phyloP scores from a whole-genome alignment of 2,113 vertebrate species.

The Drymodes brunneopygia region DNA sequence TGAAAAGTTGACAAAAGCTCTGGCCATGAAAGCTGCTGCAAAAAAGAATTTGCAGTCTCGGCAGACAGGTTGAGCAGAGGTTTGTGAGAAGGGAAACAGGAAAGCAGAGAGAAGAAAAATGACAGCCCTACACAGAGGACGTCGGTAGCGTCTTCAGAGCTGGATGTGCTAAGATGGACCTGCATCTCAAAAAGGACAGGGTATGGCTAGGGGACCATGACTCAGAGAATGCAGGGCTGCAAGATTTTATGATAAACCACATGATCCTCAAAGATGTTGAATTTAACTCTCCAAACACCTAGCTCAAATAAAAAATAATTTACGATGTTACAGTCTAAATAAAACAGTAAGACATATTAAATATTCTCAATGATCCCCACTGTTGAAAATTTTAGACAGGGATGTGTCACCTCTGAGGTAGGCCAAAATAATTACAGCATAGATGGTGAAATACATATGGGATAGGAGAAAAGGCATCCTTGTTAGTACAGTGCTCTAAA shows the following conservation, averaged over 20 bases:
- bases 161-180: neutral
- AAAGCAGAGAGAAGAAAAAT: neutral
- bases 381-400: neutral
- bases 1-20: neutral
- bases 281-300: neutral
- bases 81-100: neutral
- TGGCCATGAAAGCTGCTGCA: neutral
- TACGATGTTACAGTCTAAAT: neutral
- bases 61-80: neutral
- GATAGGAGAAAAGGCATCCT: neutral
- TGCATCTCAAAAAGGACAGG: neutral
- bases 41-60: neutral
- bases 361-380: neutral
- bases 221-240: neutral
- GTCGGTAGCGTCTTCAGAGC: neutral
- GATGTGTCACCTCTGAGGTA: neutral
- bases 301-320: neutral
- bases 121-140: neutral
- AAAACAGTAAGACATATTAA: neutral
- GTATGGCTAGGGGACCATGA: neutral
- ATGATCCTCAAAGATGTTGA: neutral
- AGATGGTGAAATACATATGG: neutral
- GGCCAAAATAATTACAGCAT: neutral
- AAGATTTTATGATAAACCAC: neutral
- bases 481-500: neutral